Conservation (phyloP, 2,888 invertebrate species). For the Callosobruchus maculatus region DNA sequence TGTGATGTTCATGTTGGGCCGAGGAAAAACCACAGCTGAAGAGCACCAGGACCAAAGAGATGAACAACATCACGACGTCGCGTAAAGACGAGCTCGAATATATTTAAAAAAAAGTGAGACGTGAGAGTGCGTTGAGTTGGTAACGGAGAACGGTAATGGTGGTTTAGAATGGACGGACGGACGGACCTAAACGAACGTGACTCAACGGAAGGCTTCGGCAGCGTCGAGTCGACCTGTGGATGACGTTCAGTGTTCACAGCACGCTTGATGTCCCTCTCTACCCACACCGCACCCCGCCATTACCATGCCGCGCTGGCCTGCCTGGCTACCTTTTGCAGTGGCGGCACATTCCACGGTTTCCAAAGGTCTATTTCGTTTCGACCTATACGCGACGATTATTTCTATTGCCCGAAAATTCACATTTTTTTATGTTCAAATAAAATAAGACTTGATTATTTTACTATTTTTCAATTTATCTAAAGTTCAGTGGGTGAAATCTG, state of each 20-base stretch:
- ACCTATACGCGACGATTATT: too few relatives aligned
- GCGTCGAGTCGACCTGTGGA: background rate
- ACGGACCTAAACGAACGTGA: background rate
- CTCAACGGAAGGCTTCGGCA: background rate
- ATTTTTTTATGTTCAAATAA: too few relatives aligned
- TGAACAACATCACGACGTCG: background rate
- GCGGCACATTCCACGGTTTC: background rate
- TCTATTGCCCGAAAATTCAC: too few relatives aligned
- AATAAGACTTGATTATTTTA: too few relatives aligned
- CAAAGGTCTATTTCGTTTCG: too few relatives aligned
- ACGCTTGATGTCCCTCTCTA: background rate
- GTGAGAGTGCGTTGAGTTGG: too few relatives aligned
- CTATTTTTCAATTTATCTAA: too few relatives aligned
- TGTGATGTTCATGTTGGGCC: slow-evolving; percentile 22
- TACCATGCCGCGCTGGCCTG: background rate
- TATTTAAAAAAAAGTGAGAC: background rate
- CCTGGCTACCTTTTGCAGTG: background rate
- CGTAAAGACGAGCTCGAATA: background rate
- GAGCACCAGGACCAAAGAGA: background rate
- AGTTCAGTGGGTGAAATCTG: too few relatives aligned
- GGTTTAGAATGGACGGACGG: too few relatives aligned
- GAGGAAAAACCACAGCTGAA: background rate
- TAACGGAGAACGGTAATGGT: background rate
- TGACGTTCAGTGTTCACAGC: background rate
- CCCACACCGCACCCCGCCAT: background rate